Base-by-base conservation (phyloP, 2,113 vertebrate genomes). In the Athene cunicularia region DNA sequence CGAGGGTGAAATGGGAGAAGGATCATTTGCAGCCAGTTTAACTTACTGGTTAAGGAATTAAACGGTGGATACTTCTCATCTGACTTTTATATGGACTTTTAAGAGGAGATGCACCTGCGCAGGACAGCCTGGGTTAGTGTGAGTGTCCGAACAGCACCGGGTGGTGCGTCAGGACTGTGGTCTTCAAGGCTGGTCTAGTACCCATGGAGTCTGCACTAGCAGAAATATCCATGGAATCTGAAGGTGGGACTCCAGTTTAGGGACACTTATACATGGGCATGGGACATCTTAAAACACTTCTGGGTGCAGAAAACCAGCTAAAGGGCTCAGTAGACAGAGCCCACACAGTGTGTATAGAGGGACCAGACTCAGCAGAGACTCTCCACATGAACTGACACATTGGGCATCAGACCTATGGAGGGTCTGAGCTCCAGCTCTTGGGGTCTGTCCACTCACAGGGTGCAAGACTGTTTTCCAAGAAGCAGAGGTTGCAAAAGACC, bases 321-420 rank as follows among this genome's bases (percentile, higher is more conserved):
- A 28, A 37, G 0, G 1, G 3, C 55, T 56, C 9, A 28, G 35
- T 15, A 74, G 68, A 43, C 10, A 0, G 1, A 6, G 35, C 28
- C 41, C 39, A 26, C 23, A 10, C 13, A 9, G 1, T 0, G 0
- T 0, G 4, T 32, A 8, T 6, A 35, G 62, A 68, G 47, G 33
- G 26, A 47, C 2, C 37, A 24, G 45, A 2, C 7, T 2, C 45
- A 27, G 10, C 0, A 45, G 1, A 45, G 13, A 8, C 16, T 2
- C 39, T 6, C 45, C 8, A 26, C 26, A 15, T 1, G 7, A 39
- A 35, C 3, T 67, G 47, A 4, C 26, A 4, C 26, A 5, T 11
- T 9, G 60, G 32, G 4, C 6, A 21, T 33, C 26, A 50, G 58
- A 75, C 0, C 66, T 37, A 4, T 33, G 3, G 41, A 22, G 52